Percentiles rank a stretch among this genome's conserved stretches.
Conservation (phyloP, 2,797 vertebrate genomes). For the Zonotrichia albicollis region DNA sequence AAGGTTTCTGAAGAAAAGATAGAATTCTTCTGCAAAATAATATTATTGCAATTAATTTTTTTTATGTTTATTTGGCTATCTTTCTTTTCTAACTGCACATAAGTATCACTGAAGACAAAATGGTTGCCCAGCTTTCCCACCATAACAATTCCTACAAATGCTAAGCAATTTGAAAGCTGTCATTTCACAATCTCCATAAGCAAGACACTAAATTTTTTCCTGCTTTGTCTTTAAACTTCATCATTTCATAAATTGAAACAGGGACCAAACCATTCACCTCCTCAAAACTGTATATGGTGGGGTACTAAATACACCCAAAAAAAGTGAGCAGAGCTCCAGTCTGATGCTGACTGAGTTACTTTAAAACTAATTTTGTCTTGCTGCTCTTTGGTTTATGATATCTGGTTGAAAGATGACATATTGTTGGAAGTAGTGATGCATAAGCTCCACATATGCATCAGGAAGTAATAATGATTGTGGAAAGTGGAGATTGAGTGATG, state of each 20-base stretch:
- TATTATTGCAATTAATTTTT: neutral
- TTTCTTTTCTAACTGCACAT: neutral
- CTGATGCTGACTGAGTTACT: neutral
- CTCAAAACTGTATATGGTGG: neutral
- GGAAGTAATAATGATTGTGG: neutral
- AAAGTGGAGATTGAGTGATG: neutral
- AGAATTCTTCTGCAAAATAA: neutral
- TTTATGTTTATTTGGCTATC: neutral
- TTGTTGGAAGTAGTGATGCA: neutral
- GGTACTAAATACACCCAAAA: neutral
- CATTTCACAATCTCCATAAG: neutral
- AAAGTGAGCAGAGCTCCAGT: neutral
- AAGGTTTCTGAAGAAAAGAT: neutral
- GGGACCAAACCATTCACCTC: neutral
- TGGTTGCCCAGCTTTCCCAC: neutral
- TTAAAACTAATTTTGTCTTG: neutral
- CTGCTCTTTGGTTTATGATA: neutral
- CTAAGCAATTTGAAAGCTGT: neutral
- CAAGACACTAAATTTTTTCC: rapidly evolving
- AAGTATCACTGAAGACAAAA: neutral
- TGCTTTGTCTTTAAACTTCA: neutral
- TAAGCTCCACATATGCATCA: neutral
- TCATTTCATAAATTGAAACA: neutral
- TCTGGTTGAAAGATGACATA: neutral
- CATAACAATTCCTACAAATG: neutral